Evolutionary conservation across 2,797 vertebrate species (phyloP).

Genomic region (Brotogeris chrysoptera): DNA sequence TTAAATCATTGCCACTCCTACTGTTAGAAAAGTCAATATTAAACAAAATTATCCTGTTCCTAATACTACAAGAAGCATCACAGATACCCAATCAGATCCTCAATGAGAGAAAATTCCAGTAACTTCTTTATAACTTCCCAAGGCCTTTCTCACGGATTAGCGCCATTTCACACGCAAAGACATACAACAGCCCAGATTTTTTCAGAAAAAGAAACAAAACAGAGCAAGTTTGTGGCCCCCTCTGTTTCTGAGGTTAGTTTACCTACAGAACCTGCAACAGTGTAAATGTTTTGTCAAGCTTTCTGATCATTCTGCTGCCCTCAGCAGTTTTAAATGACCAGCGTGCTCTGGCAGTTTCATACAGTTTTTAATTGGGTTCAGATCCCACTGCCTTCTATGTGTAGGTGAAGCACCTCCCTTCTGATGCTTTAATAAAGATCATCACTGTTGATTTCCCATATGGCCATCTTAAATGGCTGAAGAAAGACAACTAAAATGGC

Average conservation of each 20-base stretch:
- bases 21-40: not conserved
- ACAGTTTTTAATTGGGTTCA: constrained; percentile 34
- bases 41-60: not conserved
- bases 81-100: not conserved
- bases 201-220: not conserved
- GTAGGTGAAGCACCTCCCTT: not conserved
- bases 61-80: not conserved
- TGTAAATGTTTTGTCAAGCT: not conserved
- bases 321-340: not conserved
- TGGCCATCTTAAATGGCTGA: constrained; percentile 3
- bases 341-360: not conserved
- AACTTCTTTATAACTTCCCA: not conserved
- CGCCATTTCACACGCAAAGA: not conserved
- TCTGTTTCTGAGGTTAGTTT: not conserved
- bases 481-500: constrained; percentile 23
- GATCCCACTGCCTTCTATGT: not conserved
- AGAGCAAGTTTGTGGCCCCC: not conserved
- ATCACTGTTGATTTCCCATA: constrained; percentile 47
- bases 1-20: not conserved
- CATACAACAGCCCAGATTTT: not conserved
- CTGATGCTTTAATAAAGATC: constrained; percentile 19
- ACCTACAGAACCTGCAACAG: not conserved
- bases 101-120: not conserved
- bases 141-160: not conserved
- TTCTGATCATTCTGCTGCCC: not conserved